Base-by-base conservation (phyloP, 2,797 vertebrate genomes). In the Echeneis naucrates region DNA sequence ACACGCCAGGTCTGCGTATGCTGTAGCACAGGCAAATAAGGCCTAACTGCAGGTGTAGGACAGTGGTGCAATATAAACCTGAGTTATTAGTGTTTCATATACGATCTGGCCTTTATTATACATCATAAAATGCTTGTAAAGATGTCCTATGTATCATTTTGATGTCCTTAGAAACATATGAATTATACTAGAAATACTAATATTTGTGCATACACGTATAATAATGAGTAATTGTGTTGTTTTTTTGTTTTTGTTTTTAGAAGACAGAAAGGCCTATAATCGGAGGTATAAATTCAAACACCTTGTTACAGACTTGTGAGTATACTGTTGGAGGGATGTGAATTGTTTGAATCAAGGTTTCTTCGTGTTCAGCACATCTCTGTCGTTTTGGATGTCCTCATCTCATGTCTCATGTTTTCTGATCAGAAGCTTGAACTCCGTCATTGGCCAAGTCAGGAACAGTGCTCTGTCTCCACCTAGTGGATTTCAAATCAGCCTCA, bases 391-490 rank as follows among this genome's bases (percentile, higher is more conserved):
- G 3, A 59, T 64, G 48, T 72, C 40, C 30, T 45, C 32, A 50
- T 14, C 14, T 37, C 24, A 26, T 76, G 55, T 38, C 19, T 52
- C 9, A 23, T 63, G n/a, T 78, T 60, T n/a, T 76, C 45, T 60
- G 45, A 13, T 33, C 8, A 53, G 19, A 61, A 47, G 30, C 0
- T 21, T 2, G 32, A 33, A 30, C 57, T 42, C 21, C 21, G 12
- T 58, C 13, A 9, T 4, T 47, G 48, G 23, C 2, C 19, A 32
- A 26, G 35, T 51, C n/a, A 77, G 35, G 56, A 69, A 24, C 32
- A 53, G 75, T 48, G 45, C 27, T 23, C 24, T 78, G 50, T 0
- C 44, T 84, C 83, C 91, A 64, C 68, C 92, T 89, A 54, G 87
- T 78, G 92, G 89, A 44, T 7, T 32, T 5, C 17, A 32, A 16